A percentile compares a stretch with the other conserved stretches of the same genome.
Conservation (phyloP, 2,888 invertebrate genomes). For the Lycocerus yunnanus region DNA sequence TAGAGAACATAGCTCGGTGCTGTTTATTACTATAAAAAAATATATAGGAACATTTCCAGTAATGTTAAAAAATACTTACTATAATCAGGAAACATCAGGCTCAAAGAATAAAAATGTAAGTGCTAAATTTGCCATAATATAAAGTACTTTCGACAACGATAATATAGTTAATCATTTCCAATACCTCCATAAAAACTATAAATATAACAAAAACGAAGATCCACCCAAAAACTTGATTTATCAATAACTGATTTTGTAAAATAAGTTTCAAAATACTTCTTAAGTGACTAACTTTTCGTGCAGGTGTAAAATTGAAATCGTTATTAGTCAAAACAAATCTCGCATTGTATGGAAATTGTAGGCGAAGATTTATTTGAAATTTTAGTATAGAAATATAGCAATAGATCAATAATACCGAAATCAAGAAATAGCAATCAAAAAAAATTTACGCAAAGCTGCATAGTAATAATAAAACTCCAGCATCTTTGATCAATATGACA, state of each 20-base stretch:
- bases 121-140: too few species aligned
- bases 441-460: background rate
- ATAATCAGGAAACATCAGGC: too few species aligned
- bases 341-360: background rate
- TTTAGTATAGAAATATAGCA: background rate
- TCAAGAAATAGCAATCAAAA: background rate
- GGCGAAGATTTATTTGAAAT: background rate
- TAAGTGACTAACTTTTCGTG: background rate
- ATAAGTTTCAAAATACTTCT: background rate
- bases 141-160: too few species aligned
- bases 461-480: too few species aligned
- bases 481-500: too few species aligned
- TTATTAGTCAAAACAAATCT: background rate
- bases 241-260: too few species aligned
- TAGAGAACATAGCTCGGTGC: too few species aligned
- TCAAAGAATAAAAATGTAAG: too few species aligned
- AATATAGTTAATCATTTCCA: background rate
- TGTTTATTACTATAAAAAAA: too few species aligned
- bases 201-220: background rate
- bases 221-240: background rate
- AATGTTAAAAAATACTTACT: too few species aligned
- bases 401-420: background rate
- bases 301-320: background rate
- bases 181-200: background rate
- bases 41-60: too few species aligned